Base-by-base conservation (phyloP, 2,888 invertebrate species). In the Uloborus plumipes region DNA sequence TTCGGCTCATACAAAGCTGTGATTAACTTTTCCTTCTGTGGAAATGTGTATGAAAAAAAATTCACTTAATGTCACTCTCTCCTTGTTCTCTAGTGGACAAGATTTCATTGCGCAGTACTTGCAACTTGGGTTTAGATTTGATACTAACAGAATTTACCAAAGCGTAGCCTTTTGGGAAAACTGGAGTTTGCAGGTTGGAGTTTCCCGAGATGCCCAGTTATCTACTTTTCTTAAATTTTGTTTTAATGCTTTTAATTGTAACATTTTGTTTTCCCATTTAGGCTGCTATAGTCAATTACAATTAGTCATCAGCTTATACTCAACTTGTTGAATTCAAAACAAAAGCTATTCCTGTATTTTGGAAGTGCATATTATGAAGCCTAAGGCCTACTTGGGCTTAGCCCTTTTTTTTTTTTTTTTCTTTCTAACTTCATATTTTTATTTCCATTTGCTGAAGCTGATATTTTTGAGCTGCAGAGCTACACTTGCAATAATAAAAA, bases 121-220 rank as follows among this genome's bases (percentile, higher is more conserved):
- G 66, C 73, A 73, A 80, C 79, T 80, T 81, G 74, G 74, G 80
- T 81, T 81, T 81, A 81, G 80, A 81, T 81, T 81, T 81, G 80
- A 81, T 81, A 81, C 80, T 81, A 81, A 81, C 80, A 74, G 80
- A 81, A 74, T 64, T 80, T 80, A 80, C 80, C 80, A 81, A 81
- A 81, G 80, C 74, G 71, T 69, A 81, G 74, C 80, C 69, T 69
- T 61, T 53, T 81, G 75, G 79, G 74, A 74, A 76, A 64, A 70
- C 80, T 74, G 64, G 39, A 39, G 67, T 74, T 58, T 26, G 55
- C 67, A 66, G 49, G 16, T n/a, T 66, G 51, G 50, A 66, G 51
- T 66, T 66, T 66, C 47, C 51, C 51, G 22, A 51, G 49, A 15
- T 47, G 47, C 64, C 47, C 47, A 47, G 49, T 15, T 64, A 64